Base-by-base conservation (phyloP, 2,888 invertebrate species). In the Agrotis clavis region DNA sequence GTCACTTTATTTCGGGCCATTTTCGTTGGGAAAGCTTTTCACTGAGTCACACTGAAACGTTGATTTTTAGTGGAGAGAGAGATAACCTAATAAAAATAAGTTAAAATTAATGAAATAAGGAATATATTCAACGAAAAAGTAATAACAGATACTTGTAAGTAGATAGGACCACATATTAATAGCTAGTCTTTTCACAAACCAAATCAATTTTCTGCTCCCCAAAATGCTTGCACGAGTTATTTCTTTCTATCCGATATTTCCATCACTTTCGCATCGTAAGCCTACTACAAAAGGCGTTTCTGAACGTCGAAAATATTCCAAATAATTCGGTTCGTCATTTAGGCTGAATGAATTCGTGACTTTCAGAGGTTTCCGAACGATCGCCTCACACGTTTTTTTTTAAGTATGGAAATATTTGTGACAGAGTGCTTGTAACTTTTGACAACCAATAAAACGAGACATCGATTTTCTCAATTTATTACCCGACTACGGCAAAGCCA, bases 311-410 rank as follows among this genome's bases (percentile, higher is more conserved):
- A 19, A 50, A 63, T 59, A 67, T 21, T 25, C 50, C 48, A 59
- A 65, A 70, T 67, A 35, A 81, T 63, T 77, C 48, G 21, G 45
- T 71, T 67, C 60, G 54, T 64, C 64, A 68, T 77, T 67, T 48
- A 41, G 6, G 30, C 18, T 61, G 51, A 67, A 75, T 74, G 67
- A 66, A 72, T 67, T 79, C 84, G 82, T 84, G 84, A 79, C 84
- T 82, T 79, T 72, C 54, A 35, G 41, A 54, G 60, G 56, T 74
- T 84, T 69, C 59, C 50, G 21, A 51, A 63, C 19, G 51, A 67
- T 47, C 16, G 47, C 63, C 47, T 66, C 51, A 66, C 62, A 53
- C 30, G 48, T 35, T 50, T 54, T 53, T 51, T 54, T 54, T 25
- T n/a, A n/a, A 69, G 53, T 64, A n/a, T 47, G 25, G 16, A 67